Percentiles rank a stretch among this genome's conserved stretches.
phyloP scores from a whole-genome alignment of 1,140 invertebrate genomes.

The Nephotettix cincticeps region DNA sequence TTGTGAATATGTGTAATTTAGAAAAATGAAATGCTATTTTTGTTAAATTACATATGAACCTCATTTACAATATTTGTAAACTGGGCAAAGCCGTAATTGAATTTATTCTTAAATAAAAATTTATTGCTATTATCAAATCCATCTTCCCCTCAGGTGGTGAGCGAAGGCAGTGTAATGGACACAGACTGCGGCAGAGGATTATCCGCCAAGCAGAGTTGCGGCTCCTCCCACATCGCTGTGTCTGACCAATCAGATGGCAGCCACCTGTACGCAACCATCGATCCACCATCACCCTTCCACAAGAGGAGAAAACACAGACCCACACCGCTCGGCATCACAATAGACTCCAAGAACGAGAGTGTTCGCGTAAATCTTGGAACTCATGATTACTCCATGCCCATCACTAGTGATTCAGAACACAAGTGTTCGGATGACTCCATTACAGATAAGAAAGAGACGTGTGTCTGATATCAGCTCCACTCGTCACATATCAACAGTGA shows the following conservation, averaged over 20 bases:
- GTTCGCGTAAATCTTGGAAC: not conserved
- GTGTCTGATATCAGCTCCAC: constrained; percentile 26
- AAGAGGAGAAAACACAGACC: not conserved
- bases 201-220: constrained; percentile 33
- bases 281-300: constrained; percentile 31
- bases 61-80: no score
- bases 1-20: no score
- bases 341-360: constrained; percentile 21
- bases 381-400: constrained; percentile 18
- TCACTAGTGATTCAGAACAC: constrained; percentile 23
- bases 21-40: no score
- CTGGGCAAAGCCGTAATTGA: no score
- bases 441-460: constrained; percentile 34
- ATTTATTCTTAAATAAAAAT: no score
- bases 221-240: constrained; percentile 28
- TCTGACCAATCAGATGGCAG: constrained; percentile 35
- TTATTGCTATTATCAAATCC: no score
- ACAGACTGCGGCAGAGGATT: constrained; percentile 39
- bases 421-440: constrained; percentile 34
- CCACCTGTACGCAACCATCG: constrained; percentile 38
- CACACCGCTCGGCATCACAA: constrained; percentile 19
- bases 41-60: no score
- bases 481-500: not conserved
- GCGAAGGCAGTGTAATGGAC: constrained; percentile 18
- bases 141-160: constrained; percentile 8